phyloP scores from a whole-genome alignment of 92 coral and sea anemone genomes.

The Bergia sp. region DNA sequence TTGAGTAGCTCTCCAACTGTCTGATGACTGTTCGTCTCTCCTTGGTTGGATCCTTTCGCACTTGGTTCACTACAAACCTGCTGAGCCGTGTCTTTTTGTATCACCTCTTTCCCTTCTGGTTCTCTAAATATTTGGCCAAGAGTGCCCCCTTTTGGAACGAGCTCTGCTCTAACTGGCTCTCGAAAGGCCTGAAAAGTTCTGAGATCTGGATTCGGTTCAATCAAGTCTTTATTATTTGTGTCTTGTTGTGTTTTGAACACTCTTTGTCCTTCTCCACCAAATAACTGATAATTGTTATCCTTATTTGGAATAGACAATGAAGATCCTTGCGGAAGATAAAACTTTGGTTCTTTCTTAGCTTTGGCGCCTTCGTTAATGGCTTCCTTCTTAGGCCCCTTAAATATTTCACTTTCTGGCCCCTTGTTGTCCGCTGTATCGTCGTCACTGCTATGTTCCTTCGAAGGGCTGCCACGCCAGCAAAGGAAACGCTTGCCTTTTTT shows the following conservation, averaged over 20 bases:
- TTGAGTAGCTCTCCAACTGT: too few species aligned
- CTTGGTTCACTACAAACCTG: background rate
- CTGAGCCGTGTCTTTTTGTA: background rate
- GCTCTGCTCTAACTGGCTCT: background rate
- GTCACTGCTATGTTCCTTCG: constrained; percentile 7
- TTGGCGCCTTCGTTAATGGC: background rate
- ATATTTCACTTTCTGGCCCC: background rate
- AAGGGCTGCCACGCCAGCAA: background rate
- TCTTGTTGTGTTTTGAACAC: background rate
- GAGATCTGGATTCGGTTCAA: too few species aligned
- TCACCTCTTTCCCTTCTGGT: background rate
- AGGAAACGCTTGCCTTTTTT: constrained; percentile 11
- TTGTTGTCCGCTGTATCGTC: background rate
- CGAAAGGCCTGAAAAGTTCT: background rate
- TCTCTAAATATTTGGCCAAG: background rate
- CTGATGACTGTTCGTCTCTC: background rate
- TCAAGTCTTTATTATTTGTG: background rate
- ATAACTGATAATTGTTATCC: background rate
- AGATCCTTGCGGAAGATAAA: background rate
- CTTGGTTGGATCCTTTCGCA: background rate
- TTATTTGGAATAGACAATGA: background rate
- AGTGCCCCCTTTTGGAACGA: background rate
- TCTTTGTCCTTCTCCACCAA: background rate
- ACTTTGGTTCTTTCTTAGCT: background rate
- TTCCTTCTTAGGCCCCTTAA: background rate